phyloP scores from a whole-genome alignment of 1,140 invertebrate species.

The Belonocnema kinseyi region DNA sequence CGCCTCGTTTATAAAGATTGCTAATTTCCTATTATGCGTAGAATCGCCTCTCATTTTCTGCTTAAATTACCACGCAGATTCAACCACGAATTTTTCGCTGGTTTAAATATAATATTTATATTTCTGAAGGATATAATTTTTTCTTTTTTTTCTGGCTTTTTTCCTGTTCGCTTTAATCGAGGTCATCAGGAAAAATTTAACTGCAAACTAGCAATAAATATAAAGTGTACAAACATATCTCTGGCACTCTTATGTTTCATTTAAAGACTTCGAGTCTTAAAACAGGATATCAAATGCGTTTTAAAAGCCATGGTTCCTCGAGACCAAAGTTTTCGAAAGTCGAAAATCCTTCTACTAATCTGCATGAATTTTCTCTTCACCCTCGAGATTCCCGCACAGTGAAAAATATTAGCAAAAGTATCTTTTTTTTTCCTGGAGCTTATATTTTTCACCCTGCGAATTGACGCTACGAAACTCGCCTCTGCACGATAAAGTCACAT shows the following conservation, averaged over 20 bases:
- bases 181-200: background rate
- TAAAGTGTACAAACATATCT: slow-evolving; percentile 34
- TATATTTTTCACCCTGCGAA: no score
- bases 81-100: slow-evolving; percentile 4
- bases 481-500: no score
- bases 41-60: background rate
- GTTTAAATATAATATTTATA: background rate
- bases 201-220: slow-evolving; percentile 34
- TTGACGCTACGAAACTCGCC: no score
- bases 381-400: no score
- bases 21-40: slow-evolving; percentile 34
- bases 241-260: slow-evolving; percentile 20
- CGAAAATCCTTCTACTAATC: slow-evolving; percentile 35
- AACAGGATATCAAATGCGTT: slow-evolving; percentile 29
- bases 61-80: no score
- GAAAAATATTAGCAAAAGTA: no score
- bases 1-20: slow-evolving; percentile 44
- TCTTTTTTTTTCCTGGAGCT: no score
- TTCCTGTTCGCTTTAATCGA: background rate
- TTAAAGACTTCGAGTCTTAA: background rate
- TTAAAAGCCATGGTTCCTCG: slow-evolving; percentile 42
- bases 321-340: slow-evolving; percentile 38
- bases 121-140: background rate
- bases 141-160: background rate
- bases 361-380: background rate